Evolutionary conservation across 2,113 vertebrate species (phyloP).

Genomic region (Oreochromis niloticus): DNA sequence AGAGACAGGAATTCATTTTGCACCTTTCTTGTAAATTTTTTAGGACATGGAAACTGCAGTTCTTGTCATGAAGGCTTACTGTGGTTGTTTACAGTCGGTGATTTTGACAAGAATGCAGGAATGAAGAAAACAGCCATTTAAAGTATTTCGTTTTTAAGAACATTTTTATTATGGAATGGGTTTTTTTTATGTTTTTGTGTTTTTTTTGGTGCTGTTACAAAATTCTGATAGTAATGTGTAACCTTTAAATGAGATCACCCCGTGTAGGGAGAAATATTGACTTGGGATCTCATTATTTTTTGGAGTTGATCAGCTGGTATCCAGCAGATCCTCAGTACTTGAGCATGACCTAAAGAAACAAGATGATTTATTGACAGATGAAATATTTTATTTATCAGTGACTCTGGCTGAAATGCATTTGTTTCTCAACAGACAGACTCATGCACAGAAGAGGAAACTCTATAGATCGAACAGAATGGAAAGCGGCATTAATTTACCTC

Average conservation of each 20-base stretch:
- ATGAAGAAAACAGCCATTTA: background rate
- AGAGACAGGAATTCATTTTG: background rate
- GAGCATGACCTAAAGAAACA: conserved; percentile 45
- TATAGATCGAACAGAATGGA: background rate
- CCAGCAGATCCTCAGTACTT: conserved; percentile 8
- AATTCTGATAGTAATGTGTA: background rate
- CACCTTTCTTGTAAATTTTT: background rate
- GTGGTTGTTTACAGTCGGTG: background rate
- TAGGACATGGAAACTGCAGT: background rate
- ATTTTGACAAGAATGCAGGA: background rate
- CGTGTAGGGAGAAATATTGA: background rate
- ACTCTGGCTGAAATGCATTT: background rate
- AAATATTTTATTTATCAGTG: background rate
- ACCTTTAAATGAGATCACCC: background rate
- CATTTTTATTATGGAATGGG: background rate
- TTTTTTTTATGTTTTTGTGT: fast-evolving
- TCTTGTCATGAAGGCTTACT: background rate
- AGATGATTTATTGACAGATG: background rate
- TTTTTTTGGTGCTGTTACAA: background rate
- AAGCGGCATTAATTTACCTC: conserved; percentile 14
- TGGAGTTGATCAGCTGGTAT: background rate
- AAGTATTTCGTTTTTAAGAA: background rate
- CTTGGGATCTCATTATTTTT: background rate
- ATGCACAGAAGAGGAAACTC: background rate
- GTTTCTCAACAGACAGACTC: background rate